These are phyloP conservation scores for Tillus elongatus DNA, from an alignment of 2,888 invertebrate genomes.

Conservation along the genomic window DNA sequence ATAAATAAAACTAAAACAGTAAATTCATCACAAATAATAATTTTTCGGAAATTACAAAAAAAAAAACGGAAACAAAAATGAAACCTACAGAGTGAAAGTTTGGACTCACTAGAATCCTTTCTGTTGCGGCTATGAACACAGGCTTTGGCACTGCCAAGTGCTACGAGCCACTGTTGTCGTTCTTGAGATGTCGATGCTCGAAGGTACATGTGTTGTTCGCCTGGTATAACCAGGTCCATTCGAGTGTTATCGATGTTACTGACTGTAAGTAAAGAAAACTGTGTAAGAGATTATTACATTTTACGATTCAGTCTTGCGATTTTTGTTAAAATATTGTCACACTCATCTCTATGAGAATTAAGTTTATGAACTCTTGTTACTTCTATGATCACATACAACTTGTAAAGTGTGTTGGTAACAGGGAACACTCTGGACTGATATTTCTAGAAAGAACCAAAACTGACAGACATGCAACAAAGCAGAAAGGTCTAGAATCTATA, in stretches of 20 bases:
- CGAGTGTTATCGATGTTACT: constrained; percentile 61
- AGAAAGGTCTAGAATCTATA: too few relatives aligned
- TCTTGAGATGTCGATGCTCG: constrained; percentile 68
- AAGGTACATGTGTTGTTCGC: constrained; percentile 73
- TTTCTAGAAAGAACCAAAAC: too few relatives aligned
- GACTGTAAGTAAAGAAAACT: constrained; percentile 47
- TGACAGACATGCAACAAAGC: too few relatives aligned
- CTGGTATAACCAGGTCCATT: constrained; percentile 70
- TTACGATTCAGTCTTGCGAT: too few relatives aligned
- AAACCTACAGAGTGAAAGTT: constrained; percentile 1
- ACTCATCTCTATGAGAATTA: too few relatives aligned
- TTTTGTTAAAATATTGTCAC: too few relatives aligned
- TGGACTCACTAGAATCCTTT: constrained; percentile 30
- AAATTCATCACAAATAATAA: neutral
- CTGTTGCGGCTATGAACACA: constrained; percentile 34
- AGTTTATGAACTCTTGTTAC: too few relatives aligned
- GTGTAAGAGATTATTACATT: constrained; percentile 9
- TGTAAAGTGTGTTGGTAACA: too few relatives aligned
- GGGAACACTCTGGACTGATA: too few relatives aligned
- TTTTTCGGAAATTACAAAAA: neutral
- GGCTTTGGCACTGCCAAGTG: constrained; percentile 70
- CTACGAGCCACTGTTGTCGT: constrained; percentile 72
- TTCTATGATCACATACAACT: too few relatives aligned
- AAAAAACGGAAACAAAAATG: neutral
- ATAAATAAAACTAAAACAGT: neutral